Evolutionary conservation across 2,888 invertebrate species (phyloP).

Genomic region (Standfussiana lucernea): DNA sequence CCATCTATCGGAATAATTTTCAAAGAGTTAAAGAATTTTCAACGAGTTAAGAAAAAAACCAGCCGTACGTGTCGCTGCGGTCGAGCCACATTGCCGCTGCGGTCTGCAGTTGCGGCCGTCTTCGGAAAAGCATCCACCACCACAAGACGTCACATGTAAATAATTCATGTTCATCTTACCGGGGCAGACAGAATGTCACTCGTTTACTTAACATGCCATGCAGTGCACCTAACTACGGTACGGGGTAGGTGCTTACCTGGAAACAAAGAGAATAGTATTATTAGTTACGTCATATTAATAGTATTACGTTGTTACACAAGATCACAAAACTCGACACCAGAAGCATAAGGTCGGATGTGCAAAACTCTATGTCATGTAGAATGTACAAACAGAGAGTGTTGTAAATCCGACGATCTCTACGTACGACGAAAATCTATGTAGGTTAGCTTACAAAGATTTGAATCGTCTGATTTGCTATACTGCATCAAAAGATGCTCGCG

Average conservation of each 20-base stretch:
- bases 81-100: background rate
- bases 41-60: background rate
- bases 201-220: constrained; percentile 84
- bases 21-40: background rate
- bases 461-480: background rate
- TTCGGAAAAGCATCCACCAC: constrained; percentile 66
- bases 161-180: constrained; percentile 79
- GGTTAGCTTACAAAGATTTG: background rate
- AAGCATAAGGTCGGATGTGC: no score
- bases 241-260: constrained; percentile 82
- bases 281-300: constrained; percentile 24
- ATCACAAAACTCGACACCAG: no score
- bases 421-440: no score
- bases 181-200: constrained; percentile 84
- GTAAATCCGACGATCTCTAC: no score
- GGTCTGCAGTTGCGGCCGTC: background rate
- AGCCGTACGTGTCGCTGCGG: background rate
- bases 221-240: constrained; percentile 82
- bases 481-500: background rate
- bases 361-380: no score
- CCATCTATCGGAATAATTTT: background rate
- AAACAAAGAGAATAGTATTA: constrained; percentile 63
- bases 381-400: no score
- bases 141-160: constrained; percentile 60
- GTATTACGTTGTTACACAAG: no score